Evolutionary conservation across 2,888 invertebrate species (phyloP), one percentile per base, ranked within the genome.

Genomic region (Standfussiana lucernea): DNA sequence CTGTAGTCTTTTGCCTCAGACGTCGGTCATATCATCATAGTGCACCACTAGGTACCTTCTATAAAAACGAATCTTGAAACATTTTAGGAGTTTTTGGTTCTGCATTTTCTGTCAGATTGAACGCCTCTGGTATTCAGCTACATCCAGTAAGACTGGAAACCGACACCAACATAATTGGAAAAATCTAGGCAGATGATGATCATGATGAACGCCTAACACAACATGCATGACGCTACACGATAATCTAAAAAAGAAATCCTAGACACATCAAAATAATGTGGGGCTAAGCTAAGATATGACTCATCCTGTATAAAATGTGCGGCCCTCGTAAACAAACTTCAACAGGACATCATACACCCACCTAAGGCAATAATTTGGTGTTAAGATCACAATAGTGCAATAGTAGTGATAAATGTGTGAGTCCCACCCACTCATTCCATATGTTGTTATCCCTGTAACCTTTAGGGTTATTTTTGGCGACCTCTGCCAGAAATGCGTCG

Each of bases 311-410:
- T n/a, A 50, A 42, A 35, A 50, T 24, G 10, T 47, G 59, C 21
- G 28, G 10, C 28, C 35, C 40, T 67, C 65, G 5, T 77, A 61
- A 61, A 65, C 28, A 42, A 72, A 47, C 45, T n/a, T 47, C 50
- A 62, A 62, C 28, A 6, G 28, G 5, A 40, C 50, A 68, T 35
- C 10, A 32, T 42, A 45, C 24, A 66, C 74, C 72, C 83, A 83
- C 71, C 32, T n/a, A 56, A 28, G 40, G 56, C 47, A 15, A 75
- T 84, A 69, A 83, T 72, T 70, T 66, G 18, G 74, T 40, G 42
- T 64, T 86, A 53, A 64, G 69, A 75, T 64, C 66, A 84, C 84
- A 83, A 86, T 70, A 72, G 65, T 83, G 72, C 69, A 86, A 42
- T 82, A 65, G 62, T 37, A 79, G 28, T 86, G 80, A 84, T 59